phyloP scores from a whole-genome alignment of 2,888 invertebrate genomes.

The Diachrysia chrysitis region DNA sequence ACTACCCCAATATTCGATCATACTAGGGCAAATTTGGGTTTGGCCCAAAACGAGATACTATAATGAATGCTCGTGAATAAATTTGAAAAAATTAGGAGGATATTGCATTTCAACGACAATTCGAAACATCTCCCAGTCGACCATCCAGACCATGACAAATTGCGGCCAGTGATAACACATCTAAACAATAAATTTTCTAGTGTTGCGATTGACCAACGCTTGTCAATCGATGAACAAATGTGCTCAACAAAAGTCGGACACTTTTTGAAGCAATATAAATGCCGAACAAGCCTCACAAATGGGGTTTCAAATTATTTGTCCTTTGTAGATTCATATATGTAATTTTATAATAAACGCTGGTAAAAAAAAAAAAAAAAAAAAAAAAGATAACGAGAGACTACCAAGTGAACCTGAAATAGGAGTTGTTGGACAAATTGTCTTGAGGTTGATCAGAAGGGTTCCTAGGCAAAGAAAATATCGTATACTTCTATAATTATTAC shows the following conservation, averaged over 20 bases:
- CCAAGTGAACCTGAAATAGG: slow-evolving; percentile 25
- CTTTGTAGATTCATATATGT: neutral
- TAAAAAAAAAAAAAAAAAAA: too few species aligned
- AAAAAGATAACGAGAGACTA: slow-evolving; percentile 16
- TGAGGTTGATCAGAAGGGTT: slow-evolving; percentile 20
- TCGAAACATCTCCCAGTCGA: slow-evolving; percentile 16
- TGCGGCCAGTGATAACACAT: slow-evolving; percentile 22
- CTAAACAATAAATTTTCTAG: slow-evolving; percentile 11
- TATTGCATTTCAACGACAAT: slow-evolving; percentile 19
- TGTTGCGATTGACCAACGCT: slow-evolving; percentile 22
- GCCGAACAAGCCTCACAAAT: slow-evolving; percentile 9
- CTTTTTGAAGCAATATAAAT: neutral
- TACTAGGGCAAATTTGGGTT: slow-evolving; percentile 24
- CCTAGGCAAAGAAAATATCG: slow-evolving; percentile 24
- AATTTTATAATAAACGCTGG: neutral
- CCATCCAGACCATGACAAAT: slow-evolving; percentile 27
- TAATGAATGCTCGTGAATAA: slow-evolving; percentile 15
- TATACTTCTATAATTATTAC: slow-evolving; percentile 24
- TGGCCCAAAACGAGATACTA: slow-evolving; percentile 9
- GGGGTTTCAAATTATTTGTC: slow-evolving; percentile 3
- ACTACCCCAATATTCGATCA: slow-evolving; percentile 14
- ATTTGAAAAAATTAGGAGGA: slow-evolving; percentile 16
- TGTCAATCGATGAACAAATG: slow-evolving; percentile 3
- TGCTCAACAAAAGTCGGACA: neutral
- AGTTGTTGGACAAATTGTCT: slow-evolving; percentile 22